These are phyloP conservation scores for Caerostris extrusa DNA, from an alignment of 1,140 invertebrate species.

Conservation along the genomic window DNA sequence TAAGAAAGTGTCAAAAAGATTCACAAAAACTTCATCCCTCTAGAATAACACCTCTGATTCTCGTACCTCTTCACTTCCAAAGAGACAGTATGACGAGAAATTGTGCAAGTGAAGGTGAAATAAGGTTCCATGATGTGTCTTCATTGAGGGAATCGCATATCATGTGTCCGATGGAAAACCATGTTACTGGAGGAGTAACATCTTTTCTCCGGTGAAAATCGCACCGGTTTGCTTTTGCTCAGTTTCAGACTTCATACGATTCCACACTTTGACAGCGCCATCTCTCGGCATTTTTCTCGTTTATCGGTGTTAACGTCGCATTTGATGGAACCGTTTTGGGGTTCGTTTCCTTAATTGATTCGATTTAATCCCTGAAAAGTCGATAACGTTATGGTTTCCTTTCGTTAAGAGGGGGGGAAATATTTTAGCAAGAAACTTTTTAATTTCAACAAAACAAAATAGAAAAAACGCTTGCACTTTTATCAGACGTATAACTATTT, in stretches of 20 bases:
- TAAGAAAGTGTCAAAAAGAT: not conserved
- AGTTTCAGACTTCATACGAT: slow-evolving; percentile 15
- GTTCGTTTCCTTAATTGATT: too few species aligned
- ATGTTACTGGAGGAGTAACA: slow-evolving; percentile 7
- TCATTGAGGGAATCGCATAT: slow-evolving; percentile 4
- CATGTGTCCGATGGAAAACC: slow-evolving; percentile 18
- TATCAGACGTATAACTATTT: too few species aligned
- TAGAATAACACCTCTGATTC: not conserved
- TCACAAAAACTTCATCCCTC: not conserved
- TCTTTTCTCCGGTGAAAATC: slow-evolving; percentile 22
- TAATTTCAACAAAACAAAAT: too few species aligned
- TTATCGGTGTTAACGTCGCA: not conserved
- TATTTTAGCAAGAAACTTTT: too few species aligned
- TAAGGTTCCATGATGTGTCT: slow-evolving; percentile 1
- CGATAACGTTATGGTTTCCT: too few species aligned
- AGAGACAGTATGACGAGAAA: not conserved
- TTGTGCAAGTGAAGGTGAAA: not conserved
- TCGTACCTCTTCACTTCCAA: not conserved
- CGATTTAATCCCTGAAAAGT: too few species aligned
- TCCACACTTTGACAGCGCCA: not conserved
- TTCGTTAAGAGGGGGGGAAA: too few species aligned
- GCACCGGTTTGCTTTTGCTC: slow-evolving; percentile 35
- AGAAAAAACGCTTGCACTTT: too few species aligned
- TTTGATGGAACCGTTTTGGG: too few species aligned
- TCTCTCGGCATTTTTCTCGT: not conserved